Conservation (phyloP, 2,888 invertebrate genomes). For the Chaetogeoica ovagalla region DNA sequence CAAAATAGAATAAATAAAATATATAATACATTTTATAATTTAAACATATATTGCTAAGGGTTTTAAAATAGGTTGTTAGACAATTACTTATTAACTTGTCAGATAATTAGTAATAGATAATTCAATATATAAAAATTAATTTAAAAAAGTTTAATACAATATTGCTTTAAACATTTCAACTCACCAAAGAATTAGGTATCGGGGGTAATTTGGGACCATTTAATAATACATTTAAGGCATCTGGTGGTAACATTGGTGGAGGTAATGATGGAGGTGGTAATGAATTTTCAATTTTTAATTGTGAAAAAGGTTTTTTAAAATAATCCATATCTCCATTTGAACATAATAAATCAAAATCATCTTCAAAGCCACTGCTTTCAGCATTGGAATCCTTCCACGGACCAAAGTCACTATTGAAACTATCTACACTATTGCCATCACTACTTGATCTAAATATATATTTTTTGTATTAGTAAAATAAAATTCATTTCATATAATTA, state of each 20-base stretch:
- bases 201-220: slow-evolving; percentile 57
- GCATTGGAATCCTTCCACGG: slow-evolving; percentile 66
- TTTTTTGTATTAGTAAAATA: neutral
- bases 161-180: neutral
- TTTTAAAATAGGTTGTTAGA: too few relatives aligned
- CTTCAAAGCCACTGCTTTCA: slow-evolving; percentile 81
- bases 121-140: neutral
- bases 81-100: neutral
- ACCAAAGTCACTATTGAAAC: slow-evolving; percentile 72
- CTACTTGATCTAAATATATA: slow-evolving; percentile 66
- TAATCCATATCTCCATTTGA: slow-evolving; percentile 53
- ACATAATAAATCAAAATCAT: slow-evolving; percentile 72
- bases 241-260: slow-evolving; percentile 73
- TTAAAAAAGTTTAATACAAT: neutral
- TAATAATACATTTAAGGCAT: slow-evolving; percentile 58
- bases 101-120: neutral
- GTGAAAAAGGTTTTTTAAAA: slow-evolving; percentile 39
- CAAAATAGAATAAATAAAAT: neutral
- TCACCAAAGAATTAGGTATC: slow-evolving; percentile 55
- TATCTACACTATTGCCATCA: slow-evolving; percentile 74
- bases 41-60: neutral
- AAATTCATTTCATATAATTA: neutral
- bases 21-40: too few relatives aligned
- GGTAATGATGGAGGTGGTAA: slow-evolving; percentile 81
- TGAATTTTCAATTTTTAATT: slow-evolving; percentile 46